A percentile compares a stretch with the other conserved stretches of the same genome.
These are phyloP conservation scores for Parauchenoglanis ngamensis DNA, from an alignment of 2,797 vertebrate species.

Conservation along the genomic window DNA sequence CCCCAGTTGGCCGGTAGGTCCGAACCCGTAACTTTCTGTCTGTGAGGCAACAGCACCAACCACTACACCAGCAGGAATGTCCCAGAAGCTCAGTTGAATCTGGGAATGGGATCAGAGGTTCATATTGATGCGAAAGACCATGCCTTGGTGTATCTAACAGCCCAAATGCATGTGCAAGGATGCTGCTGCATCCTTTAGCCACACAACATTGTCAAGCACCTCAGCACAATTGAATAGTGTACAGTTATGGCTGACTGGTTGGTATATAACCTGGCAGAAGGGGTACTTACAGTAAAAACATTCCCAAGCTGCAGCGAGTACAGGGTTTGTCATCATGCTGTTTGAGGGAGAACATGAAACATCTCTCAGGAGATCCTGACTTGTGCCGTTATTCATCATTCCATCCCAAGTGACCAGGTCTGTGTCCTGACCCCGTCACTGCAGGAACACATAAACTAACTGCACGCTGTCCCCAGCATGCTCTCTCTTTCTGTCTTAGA, in stretches of 20 bases:
- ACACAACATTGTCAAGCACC: background rate
- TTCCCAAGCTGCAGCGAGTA: background rate
- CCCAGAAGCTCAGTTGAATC: background rate
- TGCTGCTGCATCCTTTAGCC: background rate
- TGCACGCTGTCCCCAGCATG: constrained; percentile 47
- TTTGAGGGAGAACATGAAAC: constrained; percentile 57
- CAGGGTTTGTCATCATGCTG: constrained; percentile 1
- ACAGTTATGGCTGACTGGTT: background rate
- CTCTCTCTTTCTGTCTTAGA: constrained; percentile 37
- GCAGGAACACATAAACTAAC: constrained; percentile 80
- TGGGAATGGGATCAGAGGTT: constrained; percentile 2
- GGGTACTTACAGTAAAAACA: background rate
- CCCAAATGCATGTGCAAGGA: background rate
- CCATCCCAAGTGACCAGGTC: constrained; percentile 76
- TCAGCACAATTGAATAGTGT: background rate
- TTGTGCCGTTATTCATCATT: constrained; percentile 79
- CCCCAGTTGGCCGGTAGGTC: too few species aligned
- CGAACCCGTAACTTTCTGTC: too few species aligned
- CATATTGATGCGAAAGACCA: background rate
- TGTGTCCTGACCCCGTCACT: constrained; percentile 76
- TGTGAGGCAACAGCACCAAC: too few species aligned
- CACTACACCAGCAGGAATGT: too few species aligned
- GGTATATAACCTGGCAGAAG: background rate
- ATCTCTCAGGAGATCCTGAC: constrained; percentile 77
- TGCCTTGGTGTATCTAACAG: background rate